Conservation (phyloP, 2,113 vertebrate genomes). For the Gymnorhina tibicen region DNA sequence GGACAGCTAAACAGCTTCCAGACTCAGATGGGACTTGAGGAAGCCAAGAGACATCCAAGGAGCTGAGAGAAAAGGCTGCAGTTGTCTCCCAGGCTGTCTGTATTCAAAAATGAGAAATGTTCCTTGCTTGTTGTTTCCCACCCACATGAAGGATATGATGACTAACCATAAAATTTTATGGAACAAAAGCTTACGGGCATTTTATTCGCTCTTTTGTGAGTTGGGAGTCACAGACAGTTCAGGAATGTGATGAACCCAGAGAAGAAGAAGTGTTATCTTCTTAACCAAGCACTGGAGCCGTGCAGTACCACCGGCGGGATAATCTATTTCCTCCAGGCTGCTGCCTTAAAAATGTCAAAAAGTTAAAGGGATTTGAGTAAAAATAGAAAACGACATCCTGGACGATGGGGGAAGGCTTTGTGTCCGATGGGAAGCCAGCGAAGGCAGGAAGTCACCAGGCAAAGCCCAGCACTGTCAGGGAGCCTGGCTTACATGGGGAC, state of each 20-base stretch:
- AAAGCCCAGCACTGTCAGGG: not conserved
- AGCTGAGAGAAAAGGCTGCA: not conserved
- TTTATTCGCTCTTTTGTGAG: not conserved
- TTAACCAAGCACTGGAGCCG: not conserved
- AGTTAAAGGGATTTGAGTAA: slow-evolving; percentile 12
- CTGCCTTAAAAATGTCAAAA: slow-evolving; percentile 24
- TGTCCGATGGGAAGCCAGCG: not conserved
- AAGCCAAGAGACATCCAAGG: not conserved
- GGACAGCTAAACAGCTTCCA: not conserved
- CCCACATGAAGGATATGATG: not conserved
- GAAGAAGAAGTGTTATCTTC: slow-evolving; percentile 7
- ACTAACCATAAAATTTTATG: not conserved
- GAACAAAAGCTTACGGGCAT: not conserved
- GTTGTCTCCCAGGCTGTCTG: not conserved
- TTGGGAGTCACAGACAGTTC: not conserved
- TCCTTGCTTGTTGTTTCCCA: not conserved
- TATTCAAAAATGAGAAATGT: accelerated
- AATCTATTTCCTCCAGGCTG: slow-evolving; percentile 36
- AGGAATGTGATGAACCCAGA: not conserved
- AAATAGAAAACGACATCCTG: slow-evolving; percentile 47
- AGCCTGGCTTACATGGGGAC: accelerated
- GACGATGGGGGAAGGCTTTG: not conserved
- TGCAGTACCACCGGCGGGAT: accelerated
- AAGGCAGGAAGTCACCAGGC: slow-evolving; percentile 15
- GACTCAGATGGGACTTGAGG: not conserved